Percentiles rank a stretch among this genome's conserved stretches.
Conservation (phyloP, 1,140 invertebrate species). For the Holcopasites calliopsidis region DNA sequence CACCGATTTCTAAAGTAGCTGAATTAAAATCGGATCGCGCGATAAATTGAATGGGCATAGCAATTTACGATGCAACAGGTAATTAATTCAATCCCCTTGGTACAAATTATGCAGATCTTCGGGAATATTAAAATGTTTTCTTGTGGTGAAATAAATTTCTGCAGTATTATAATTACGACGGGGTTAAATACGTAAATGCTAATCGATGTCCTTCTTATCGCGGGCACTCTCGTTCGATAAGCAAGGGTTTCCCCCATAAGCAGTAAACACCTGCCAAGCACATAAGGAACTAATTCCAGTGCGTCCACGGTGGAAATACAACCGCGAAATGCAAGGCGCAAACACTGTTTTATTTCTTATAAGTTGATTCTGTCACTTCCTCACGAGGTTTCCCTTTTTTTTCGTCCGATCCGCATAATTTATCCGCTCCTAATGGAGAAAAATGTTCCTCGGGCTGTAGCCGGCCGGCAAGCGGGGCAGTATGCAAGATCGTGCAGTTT, state of each 20-base stretch:
- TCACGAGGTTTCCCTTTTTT: not conserved
- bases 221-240: conserved; percentile 50
- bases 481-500: conserved; percentile 2
- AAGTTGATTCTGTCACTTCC: conserved; percentile 25
- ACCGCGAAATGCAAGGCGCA: conserved; percentile 1
- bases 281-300: conserved; percentile 55
- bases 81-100: too few relatives aligned
- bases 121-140: too few relatives aligned
- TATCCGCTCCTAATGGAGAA: conserved; percentile 20
- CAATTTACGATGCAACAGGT: too few relatives aligned
- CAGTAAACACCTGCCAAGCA: conserved; percentile 61
- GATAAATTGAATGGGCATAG: not conserved
- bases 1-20: not conserved
- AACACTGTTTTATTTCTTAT: conserved; percentile 27
- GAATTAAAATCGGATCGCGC: not conserved
- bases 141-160: too few relatives aligned
- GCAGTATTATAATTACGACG: conserved; percentile 59
- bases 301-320: not conserved
- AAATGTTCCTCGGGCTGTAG: not conserved
- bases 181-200: conserved; percentile 61
- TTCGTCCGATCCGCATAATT: not conserved
- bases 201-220: conserved; percentile 53
- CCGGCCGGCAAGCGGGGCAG: not conserved
- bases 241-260: conserved; percentile 68
- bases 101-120: too few relatives aligned